A percentile compares a stretch with the other conserved stretches of the same genome.
Conservation (phyloP, 2,888 invertebrate species). For the Candidula unifasciata region DNA sequence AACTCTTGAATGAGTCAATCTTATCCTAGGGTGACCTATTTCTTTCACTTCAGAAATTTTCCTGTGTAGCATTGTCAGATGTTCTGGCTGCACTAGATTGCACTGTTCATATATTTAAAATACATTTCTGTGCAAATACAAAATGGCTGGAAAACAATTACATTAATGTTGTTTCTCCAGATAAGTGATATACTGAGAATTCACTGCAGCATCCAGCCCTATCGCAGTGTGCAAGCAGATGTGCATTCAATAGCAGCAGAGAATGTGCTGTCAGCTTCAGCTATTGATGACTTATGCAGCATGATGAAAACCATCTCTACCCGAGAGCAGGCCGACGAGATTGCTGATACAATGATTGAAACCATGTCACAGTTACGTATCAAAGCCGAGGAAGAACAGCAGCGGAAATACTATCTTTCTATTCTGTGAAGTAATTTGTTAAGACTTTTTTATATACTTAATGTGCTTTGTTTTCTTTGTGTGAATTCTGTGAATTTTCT, state of each 20-base stretch:
- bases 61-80: too few species aligned
- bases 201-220: not conserved
- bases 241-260: not conserved
- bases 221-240: not conserved
- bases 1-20: too few species aligned
- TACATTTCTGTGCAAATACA: not conserved
- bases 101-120: not conserved
- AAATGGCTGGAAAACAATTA: not conserved
- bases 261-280: not conserved
- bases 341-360: constrained; percentile 35
- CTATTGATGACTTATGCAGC: constrained; percentile 41
- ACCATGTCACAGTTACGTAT: constrained; percentile 40
- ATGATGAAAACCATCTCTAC: constrained; percentile 44
- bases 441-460: too few species aligned
- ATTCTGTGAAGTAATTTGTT: constrained; percentile 16
- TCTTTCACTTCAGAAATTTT: too few species aligned
- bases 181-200: constrained; percentile 32
- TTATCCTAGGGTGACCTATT: too few species aligned
- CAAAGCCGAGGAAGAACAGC: not conserved
- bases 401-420: not conserved
- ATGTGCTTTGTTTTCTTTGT: too few species aligned
- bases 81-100: too few species aligned
- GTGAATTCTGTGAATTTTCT: too few species aligned
- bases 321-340: constrained; percentile 34
- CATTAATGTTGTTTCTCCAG: not conserved